A percentile compares a stretch with the other conserved stretches of the same genome.
phyloP scores from a whole-genome alignment of 92 coral and sea anemone genomes.

The Epizoanthus stellaris region DNA sequence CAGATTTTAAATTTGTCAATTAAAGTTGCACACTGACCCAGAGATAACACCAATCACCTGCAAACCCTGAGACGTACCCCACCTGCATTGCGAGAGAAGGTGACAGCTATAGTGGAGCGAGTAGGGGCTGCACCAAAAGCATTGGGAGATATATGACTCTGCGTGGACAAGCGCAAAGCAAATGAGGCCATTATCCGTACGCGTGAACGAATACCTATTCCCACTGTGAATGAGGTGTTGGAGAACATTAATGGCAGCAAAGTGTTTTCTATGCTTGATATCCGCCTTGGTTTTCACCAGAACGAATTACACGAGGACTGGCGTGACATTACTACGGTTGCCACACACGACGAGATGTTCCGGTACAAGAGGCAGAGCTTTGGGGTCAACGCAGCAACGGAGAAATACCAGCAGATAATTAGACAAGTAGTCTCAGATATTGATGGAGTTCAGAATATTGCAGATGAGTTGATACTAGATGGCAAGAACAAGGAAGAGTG shows the following conservation, averaged over 20 bases:
- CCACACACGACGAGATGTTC: neutral
- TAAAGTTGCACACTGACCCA: conserved; percentile 13
- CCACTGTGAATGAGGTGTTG: too few relatives aligned
- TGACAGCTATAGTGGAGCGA: conserved; percentile 35
- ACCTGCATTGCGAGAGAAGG: conserved; percentile 26
- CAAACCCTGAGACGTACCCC: conserved; percentile 26
- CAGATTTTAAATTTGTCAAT: conserved; percentile 18
- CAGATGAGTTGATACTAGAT: too few relatives aligned
- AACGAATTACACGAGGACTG: conserved; percentile 19
- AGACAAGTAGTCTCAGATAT: too few relatives aligned
- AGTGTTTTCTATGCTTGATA: conserved; percentile 25
- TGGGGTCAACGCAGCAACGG: conserved; percentile 3
- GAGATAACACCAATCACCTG: conserved; percentile 6
- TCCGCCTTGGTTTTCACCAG: conserved; percentile 21
- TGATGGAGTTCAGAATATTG: too few relatives aligned
- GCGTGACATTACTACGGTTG: conserved; percentile 14
- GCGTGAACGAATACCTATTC: too few relatives aligned
- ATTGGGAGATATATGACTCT: conserved; percentile 32
- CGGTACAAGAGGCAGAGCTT: neutral
- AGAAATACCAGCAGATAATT: neutral
- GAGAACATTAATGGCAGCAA: neutral
- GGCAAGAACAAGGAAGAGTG: too few relatives aligned
- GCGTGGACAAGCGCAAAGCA: conserved; percentile 39
- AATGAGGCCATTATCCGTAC: too few relatives aligned
- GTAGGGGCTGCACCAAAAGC: conserved; percentile 45